Conservation (phyloP, 2,113 vertebrate species). For the Erpornis zantholeuca region DNA sequence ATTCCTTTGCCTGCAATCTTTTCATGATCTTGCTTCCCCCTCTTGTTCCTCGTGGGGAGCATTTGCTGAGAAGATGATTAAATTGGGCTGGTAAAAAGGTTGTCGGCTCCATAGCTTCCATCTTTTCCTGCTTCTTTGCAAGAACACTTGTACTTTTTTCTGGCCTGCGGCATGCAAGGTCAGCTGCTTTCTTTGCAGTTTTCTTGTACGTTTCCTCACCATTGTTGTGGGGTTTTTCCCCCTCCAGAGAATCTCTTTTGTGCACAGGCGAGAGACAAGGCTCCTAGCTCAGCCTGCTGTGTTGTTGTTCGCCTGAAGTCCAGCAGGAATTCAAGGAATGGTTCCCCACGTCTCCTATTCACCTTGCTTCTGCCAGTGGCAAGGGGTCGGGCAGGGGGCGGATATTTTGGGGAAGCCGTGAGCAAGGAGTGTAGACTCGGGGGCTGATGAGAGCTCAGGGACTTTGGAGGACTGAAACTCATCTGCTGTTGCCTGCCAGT, state of each 20-base stretch:
- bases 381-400: neutral
- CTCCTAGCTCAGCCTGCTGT: constrained; percentile 57
- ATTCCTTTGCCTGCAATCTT: constrained; percentile 59
- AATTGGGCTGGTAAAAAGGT: constrained; percentile 50
- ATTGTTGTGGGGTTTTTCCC: constrained; percentile 52
- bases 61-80: constrained; percentile 59
- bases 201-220: constrained; percentile 42
- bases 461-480: neutral
- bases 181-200: constrained; percentile 56
- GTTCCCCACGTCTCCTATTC: constrained; percentile 51
- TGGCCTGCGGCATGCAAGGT: constrained; percentile 32
- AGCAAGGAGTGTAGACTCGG: neutral
- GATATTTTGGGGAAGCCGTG: neutral
- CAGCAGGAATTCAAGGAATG: constrained; percentile 59
- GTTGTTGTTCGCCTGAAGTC: constrained; percentile 56
- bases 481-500: neutral
- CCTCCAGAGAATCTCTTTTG: constrained; percentile 50
- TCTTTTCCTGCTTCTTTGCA: constrained; percentile 49
- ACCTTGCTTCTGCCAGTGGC: constrained; percentile 28
- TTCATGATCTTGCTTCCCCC: constrained; percentile 52
- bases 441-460: neutral
- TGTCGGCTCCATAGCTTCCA: neutral
- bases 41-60: constrained; percentile 57
- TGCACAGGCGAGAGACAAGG: constrained; percentile 45
- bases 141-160: constrained; percentile 51